Percentiles rank a stretch among this genome's conserved stretches.
phyloP scores from a whole-genome alignment of 2,888 invertebrate species.

The Boloria euphrosyne region DNA sequence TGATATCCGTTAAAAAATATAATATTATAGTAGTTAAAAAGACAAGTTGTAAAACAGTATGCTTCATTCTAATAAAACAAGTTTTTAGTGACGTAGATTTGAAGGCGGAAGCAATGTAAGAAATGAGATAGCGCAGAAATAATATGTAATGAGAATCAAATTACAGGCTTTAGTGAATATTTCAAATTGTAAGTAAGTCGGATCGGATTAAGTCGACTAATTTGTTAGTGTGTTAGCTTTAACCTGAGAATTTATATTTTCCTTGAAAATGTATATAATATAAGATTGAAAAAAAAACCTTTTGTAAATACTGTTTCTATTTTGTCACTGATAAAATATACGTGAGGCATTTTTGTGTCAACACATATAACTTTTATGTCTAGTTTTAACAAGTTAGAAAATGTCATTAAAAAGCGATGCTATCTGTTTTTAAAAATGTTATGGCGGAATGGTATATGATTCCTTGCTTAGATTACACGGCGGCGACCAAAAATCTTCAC shows the following conservation, averaged over 20 bases:
- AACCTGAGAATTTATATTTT: too few relatives aligned
- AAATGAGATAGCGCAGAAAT: background rate
- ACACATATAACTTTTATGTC: background rate
- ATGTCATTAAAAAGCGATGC: slow-evolving; percentile 8
- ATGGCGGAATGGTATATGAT: slow-evolving; percentile 13
- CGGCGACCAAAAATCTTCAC: background rate
- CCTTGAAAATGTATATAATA: too few relatives aligned
- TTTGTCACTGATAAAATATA: too few relatives aligned
- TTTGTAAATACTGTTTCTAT: too few relatives aligned
- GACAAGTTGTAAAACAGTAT: slow-evolving; percentile 20
- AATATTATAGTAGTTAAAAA: slow-evolving; percentile 15
- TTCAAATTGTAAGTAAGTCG: too few relatives aligned
- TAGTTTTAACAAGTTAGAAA: slow-evolving; percentile 4
- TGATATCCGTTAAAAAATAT: background rate
- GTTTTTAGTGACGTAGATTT: slow-evolving; percentile 19
- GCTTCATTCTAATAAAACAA: slow-evolving; percentile 19
- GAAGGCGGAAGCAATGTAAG: slow-evolving; percentile 19
- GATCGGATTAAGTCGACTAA: too few relatives aligned
- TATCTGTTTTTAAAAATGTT: slow-evolving; percentile 13
- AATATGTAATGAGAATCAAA: background rate
- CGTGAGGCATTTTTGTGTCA: background rate
- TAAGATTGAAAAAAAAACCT: too few relatives aligned
- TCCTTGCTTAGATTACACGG: slow-evolving; percentile 9
- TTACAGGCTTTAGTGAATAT: too few relatives aligned
- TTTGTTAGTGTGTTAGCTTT: too few relatives aligned